Evolutionary conservation across 2,113 vertebrate species (phyloP), one percentile per base, ranked within the genome.

Genomic region (Brachyistius frenatus): DNA sequence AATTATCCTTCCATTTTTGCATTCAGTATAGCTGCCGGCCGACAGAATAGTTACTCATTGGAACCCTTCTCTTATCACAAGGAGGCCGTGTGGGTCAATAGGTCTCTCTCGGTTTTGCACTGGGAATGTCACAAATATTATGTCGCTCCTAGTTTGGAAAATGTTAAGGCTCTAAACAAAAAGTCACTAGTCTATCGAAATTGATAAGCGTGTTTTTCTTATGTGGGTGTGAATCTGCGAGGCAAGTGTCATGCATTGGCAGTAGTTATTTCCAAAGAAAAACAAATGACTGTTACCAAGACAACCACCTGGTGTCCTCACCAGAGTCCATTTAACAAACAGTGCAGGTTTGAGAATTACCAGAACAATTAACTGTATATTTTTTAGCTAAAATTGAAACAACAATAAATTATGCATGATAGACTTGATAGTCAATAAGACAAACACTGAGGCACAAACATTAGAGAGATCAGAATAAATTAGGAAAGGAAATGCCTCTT

Each of bases 391-490:
- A 56, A 66, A 77, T 15, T 1, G 2, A 61, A 33, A 39, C 47
- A 49, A 5, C 41, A 63, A n/a, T n/a, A 56, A 46, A 67, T 69
- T 36, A 80, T 75, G 13, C 36, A 53, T 23, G 5, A 49, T 9
- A 37, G 32, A 54, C 5, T 16, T n/a, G 49, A 35, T 49, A 41
- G 30, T 46, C 57, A 79, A 23, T 76, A 55, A 80, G 8, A 72
- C 16, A 55, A 72, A 56, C 69, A 76, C 54, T 15, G 53, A 73
- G 15, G 41, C 49, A 33, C 23, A 23, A 23, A 23, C 23, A 23
- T 23, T 23, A 23, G 23, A 23, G 6, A 30, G 47, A 80, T 66
- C 55, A 10, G 67, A 78, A 65, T 84, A 64, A 69, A 76, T 82
- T 58, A 77, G 44, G 31, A 57, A 53, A 78, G 71, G 30, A 74